Base-by-base conservation (phyloP, 1,140 invertebrate genomes). In the Aphelenchoides fujianensis region DNA sequence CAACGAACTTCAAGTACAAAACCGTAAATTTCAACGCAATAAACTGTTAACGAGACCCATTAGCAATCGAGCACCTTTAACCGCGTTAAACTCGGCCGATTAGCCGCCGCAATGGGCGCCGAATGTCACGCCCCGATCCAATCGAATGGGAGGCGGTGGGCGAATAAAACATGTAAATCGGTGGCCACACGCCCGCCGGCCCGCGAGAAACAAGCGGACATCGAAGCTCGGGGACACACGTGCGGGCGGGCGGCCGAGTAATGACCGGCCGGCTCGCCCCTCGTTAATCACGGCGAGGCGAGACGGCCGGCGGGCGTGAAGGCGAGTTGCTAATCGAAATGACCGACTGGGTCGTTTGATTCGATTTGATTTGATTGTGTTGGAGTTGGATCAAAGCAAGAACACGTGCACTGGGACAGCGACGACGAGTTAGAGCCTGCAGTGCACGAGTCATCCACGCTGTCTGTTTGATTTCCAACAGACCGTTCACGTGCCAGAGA, bases 121-220 rank as follows among this genome's bases (percentile, higher is more conserved):
- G 12, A 48, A 12, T 48, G 41, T 48, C 23, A 23, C 23, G 12
- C 23, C 12, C 23, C 41, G 23, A 48, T 16, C 12, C 12, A 23
- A 48, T 48, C 12, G 12, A 12, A 23, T 23, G 41, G 12, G 12
- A 16, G 41, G 23, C 41, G 41, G 12, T 12, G 12, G 12, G 41
- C 12, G 12, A 48, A 48, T 48, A 48, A 48, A 48, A 48, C 41
- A 48, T 48, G 41, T 48, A 48, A 48, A 48, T 48, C 41, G 41
- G 12, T 23, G 23, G 12, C 23, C 41, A 23, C 41, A 48, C 41
- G 12, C 41, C 23, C 12, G 23, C 12, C 41, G 23, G 12, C 41
- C n/a, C 41, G 12, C 23, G 12, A 16, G 12, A 48, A 48, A 16
- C 41, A 16, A 48, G 12, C 23, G 41, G 41, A 12, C 41, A 48